Base-by-base conservation (phyloP, 2,113 vertebrate genomes). In the Manacus vitellinus region DNA sequence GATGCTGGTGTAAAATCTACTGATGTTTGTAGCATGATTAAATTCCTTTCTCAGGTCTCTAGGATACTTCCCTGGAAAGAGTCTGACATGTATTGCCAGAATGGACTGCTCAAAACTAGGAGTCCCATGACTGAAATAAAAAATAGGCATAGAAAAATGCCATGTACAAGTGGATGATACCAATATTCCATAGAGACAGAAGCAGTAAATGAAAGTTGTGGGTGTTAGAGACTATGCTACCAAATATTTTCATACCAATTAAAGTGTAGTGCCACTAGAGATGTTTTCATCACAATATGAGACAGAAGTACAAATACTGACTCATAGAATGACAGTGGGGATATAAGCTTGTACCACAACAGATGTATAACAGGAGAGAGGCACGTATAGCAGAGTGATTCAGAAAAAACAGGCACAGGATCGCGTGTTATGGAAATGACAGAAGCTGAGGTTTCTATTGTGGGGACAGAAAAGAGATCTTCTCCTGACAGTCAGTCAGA, bases 181-280 rank as follows among this genome's bases (percentile, higher is more conserved):
- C 56, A 63, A 11, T 84, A 55, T 91, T 96, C 92, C 61, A 67
- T 20, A 91, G 61, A 89, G 75, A 73, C 56, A 89, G 86, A 94
- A 82, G 73, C 12, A 86, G 68, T 78, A 96, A 89, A 83, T 92
- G 93, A 66, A 97, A 96, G 67, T 96, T 94, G 97, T 97, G 96
- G 97, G 94, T 88, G 96, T 97, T 95, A 76, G 86, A 91, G 94
- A 94, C 78, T 96, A 19, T 93, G 93, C 92, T 93, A 97, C 83
- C 92, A 97, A 97, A 97, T 97, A 97, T 97, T 97, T 97, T 97
- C 93, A 95, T 97, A 97, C 96, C 94, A 96, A 94, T 97, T 97
- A 97, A 96, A 88, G 94, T 91, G 76, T 97, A 78, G 93, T 96
- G 68, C 76, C 95, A 93, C 95, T 82, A 97, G 95, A 95, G 96